Base-by-base conservation (phyloP, 2,888 invertebrate species). In the Lysandra coridon region DNA sequence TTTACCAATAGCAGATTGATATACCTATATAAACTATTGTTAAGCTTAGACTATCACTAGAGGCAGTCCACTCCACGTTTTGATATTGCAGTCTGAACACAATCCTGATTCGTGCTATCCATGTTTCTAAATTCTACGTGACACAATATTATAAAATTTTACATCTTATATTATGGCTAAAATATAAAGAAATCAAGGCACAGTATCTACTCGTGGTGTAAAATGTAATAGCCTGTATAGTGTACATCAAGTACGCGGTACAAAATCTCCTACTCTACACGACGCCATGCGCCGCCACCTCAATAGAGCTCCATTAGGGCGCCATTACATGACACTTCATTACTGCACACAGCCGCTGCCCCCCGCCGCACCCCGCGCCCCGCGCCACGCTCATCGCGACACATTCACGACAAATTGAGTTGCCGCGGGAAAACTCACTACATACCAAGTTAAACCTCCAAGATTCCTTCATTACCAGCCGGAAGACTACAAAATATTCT, bases 301-400 rank as follows among this genome's bases (percentile, higher is more conserved):
- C 49, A 75, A 75, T 75, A 49, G 74, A 23, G 75, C 75, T 74
- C 75, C 75, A 75, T 75, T 75, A 75, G 75, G 75, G 75, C 30
- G 75, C 30, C 49, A 75, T 75, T 75, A 75, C 49, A 49, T 30
- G 49, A 75, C 49, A 53, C 75, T 75, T 75, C 75, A 75, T 75
- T 75, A 75, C 75, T n/a, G 69, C 53, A 75, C 75, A 75, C 49
- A 30, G 69, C 33, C 69, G 14, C 33, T 23, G 62, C 23, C 7
- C 60, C 17, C 14, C 60, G 60, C 60, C n/a, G 3, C n/a, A 2
- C 17, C 17, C 30, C 33, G 5, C 33, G 33, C 33, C 69, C 14
- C 69, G 12, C 33, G 2, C 17, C 33, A 5, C 69, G 69, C 69
- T 69, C 69, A 69, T 69, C 69, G 69, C 69, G 69, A 7, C 69